phyloP scores from a whole-genome alignment of 1,140 invertebrate species.

The Mactra quadrangularis region DNA sequence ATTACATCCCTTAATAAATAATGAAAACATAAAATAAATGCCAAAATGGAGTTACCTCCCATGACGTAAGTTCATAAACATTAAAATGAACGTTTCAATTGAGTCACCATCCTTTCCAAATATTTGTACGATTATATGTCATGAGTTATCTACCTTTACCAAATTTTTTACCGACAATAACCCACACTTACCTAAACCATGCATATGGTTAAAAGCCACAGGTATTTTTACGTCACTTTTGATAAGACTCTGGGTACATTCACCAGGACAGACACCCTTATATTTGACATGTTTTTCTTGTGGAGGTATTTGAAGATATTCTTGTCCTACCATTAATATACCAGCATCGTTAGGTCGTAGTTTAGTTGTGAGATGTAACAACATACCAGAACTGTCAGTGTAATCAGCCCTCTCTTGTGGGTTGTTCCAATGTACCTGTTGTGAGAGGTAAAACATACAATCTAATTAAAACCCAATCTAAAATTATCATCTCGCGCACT shows the following conservation, averaged over 20 bases:
- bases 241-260: slow-evolving; percentile 38
- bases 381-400: slow-evolving; percentile 53
- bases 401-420: slow-evolving; percentile 2
- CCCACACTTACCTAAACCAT: slow-evolving; percentile 57
- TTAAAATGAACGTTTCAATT: too few species aligned
- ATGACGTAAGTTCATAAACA: too few species aligned
- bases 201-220: slow-evolving; percentile 62
- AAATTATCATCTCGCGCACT: too few species aligned
- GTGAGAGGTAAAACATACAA: too few species aligned
- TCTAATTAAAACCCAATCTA: too few species aligned
- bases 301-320: slow-evolving; percentile 36
- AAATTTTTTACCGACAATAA: too few species aligned
- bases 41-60: too few species aligned
- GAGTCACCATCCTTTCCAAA: too few species aligned
- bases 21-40: too few species aligned
- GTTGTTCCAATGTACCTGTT: slow-evolving; percentile 63
- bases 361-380: slow-evolving; percentile 9
- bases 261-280: slow-evolving; percentile 18
- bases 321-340: slow-evolving; percentile 50
- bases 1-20: too few species aligned
- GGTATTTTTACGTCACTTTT: slow-evolving; percentile 43
- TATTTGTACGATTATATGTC: too few species aligned
- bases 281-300: not conserved
- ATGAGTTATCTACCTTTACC: too few species aligned
- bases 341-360: slow-evolving; percentile 56